Conservation (phyloP, 2,797 vertebrate genomes). For the Kryptolebias ocellatus region DNA sequence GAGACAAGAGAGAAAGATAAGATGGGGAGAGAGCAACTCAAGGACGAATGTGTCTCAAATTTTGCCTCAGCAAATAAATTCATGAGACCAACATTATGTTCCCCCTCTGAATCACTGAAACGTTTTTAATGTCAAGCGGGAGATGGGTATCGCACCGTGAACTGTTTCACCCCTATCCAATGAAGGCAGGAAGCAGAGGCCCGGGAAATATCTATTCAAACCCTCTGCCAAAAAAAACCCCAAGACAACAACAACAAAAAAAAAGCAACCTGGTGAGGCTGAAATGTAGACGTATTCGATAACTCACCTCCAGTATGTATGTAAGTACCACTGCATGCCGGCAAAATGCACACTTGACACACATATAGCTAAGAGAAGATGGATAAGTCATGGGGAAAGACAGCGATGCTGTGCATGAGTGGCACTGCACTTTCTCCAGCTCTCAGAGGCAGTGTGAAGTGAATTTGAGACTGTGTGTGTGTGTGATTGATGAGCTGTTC, state of each 20-base stretch:
- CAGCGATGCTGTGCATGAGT: slow-evolving; percentile 64
- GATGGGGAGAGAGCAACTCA: slow-evolving; percentile 47
- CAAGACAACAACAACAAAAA: too few relatives aligned
- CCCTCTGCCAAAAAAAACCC: slow-evolving; percentile 17
- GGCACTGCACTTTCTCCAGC: slow-evolving; percentile 42
- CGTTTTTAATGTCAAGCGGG: slow-evolving; percentile 67
- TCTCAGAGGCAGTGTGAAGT: slow-evolving; percentile 49
- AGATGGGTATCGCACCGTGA: slow-evolving; percentile 69
- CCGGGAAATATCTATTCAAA: slow-evolving; percentile 47
- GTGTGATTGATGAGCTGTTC: slow-evolving; percentile 58
- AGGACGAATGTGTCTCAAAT: slow-evolving; percentile 73
- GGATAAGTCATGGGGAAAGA: slow-evolving; percentile 64
- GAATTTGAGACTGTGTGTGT: slow-evolving; percentile 39
- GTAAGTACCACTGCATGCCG: slow-evolving; percentile 47
- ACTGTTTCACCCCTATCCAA: slow-evolving; percentile 56
- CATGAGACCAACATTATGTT: slow-evolving; percentile 60
- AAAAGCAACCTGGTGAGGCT: slow-evolving; percentile 16
- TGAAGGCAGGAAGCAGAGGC: slow-evolving; percentile 66
- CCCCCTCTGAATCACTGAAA: slow-evolving; percentile 45
- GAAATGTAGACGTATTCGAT: slow-evolving; percentile 64
- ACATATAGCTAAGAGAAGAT: slow-evolving; percentile 42
- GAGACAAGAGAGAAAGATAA: slow-evolving; percentile 22
- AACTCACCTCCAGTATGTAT: slow-evolving; percentile 61
- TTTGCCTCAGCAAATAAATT: slow-evolving; percentile 72
- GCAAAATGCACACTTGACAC: slow-evolving; percentile 56